Conservation (phyloP, 2,797 vertebrate genomes). For the Cephalopachus bancanus region DNA sequence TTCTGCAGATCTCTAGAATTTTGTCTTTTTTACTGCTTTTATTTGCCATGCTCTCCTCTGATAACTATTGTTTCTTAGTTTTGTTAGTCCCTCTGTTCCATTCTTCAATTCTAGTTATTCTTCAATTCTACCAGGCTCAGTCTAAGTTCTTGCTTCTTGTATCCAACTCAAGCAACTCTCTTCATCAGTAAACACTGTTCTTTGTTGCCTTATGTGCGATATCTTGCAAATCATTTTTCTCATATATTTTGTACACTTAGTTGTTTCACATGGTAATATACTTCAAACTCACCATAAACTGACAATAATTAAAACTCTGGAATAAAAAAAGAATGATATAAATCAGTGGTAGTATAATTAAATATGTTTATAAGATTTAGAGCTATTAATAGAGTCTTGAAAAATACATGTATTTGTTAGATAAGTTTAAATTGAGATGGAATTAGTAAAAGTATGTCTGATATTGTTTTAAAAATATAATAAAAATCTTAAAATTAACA, state of each 20-base stretch:
- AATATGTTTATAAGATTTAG: no score
- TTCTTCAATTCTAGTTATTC: not conserved
- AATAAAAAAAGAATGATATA: not conserved
- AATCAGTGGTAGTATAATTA: no score
- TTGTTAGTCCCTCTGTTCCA: not conserved
- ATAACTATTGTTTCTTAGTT: not conserved
- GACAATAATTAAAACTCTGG: not conserved
- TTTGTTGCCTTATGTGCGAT: no score
- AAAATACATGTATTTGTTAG: no score
- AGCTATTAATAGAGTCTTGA: no score
- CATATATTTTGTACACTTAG: not conserved
- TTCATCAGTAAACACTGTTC: not conserved
- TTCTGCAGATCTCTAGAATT: not conserved
- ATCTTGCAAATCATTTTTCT: not conserved
- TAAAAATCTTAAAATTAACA: not conserved
- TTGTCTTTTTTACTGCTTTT: not conserved
- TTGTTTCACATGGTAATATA: not conserved
- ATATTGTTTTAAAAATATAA: not conserved
- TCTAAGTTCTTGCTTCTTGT: no score
- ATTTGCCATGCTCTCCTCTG: not conserved
- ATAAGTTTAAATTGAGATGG: no score
- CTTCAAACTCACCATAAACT: not conserved
- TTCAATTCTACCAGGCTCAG: not conserved
- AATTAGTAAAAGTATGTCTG: no score
- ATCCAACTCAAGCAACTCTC: not conserved